Conservation (phyloP, 2,797 vertebrate species). For the Gymnoscopelus microlampas region DNA sequence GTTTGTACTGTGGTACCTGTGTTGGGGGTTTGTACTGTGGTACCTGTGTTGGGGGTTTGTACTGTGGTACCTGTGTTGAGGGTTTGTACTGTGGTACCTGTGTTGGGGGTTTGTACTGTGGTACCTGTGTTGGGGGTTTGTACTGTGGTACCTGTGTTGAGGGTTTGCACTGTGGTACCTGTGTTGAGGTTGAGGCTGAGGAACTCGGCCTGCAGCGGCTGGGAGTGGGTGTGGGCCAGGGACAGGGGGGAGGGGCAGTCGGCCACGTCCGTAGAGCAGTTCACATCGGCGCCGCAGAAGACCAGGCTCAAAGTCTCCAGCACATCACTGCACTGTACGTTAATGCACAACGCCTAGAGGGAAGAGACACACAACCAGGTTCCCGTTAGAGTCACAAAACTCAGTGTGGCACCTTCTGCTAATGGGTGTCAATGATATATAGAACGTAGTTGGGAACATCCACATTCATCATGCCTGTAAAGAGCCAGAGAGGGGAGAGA, state of each 20-base stretch:
- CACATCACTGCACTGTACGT: conserved; percentile 91
- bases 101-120: too few species aligned
- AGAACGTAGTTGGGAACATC: too few species aligned
- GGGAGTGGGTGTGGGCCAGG: conserved; percentile 84
- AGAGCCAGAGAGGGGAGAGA: background rate
- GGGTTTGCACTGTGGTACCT: conserved; percentile 66
- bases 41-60: too few species aligned
- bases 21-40: too few species aligned
- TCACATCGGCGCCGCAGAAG: conserved; percentile 92
- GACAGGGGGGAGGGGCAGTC: conserved; percentile 79
- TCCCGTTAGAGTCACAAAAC: background rate
- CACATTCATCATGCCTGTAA: too few species aligned
- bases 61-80: too few species aligned
- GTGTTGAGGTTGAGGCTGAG: conserved; percentile 89
- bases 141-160: too few species aligned
- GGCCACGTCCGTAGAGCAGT: conserved; percentile 84
- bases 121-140: too few species aligned
- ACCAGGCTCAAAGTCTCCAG: conserved; percentile 91
- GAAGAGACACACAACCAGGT: background rate
- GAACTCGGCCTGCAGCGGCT: conserved; percentile 90
- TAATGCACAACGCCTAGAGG: conserved; percentile 89
- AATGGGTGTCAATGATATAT: background rate
- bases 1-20: too few species aligned
- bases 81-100: too few species aligned
- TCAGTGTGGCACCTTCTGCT: background rate